A percentile compares a stretch with the other conserved stretches of the same genome.
phyloP scores from a whole-genome alignment of 1,140 invertebrate species.

The Caligus rogercresseyi region DNA sequence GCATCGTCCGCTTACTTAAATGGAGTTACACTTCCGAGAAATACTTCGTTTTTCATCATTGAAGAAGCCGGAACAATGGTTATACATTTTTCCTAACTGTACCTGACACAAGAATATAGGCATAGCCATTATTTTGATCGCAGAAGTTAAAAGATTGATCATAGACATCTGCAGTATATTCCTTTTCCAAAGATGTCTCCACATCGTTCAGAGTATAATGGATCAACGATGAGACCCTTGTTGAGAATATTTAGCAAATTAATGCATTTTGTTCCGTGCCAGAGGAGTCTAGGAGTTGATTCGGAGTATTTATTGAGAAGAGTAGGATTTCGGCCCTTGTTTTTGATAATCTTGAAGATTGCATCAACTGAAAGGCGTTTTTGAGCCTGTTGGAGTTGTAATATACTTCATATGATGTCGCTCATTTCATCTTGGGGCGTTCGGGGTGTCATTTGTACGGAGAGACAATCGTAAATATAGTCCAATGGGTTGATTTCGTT shows the following conservation, averaged over 20 bases:
- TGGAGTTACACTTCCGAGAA: neutral
- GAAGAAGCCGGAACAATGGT: neutral
- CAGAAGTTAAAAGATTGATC: neutral
- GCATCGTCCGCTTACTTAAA: neutral
- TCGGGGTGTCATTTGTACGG: constrained; percentile 28
- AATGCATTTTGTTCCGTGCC: constrained; percentile 31
- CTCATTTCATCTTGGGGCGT: constrained; percentile 27
- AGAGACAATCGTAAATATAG: constrained; percentile 31
- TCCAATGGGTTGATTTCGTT: constrained; percentile 31
- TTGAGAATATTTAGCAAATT: constrained; percentile 32
- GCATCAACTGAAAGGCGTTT: constrained; percentile 26
- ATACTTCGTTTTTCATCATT: neutral
- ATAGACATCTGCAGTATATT: constrained; percentile 16
- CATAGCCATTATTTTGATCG: neutral
- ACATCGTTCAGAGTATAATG: constrained; percentile 28
- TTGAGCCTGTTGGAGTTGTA: constrained; percentile 27
- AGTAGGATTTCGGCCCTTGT: constrained; percentile 19
- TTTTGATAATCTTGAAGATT: constrained; percentile 28
- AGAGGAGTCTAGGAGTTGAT: constrained; percentile 28
- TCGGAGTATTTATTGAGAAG: neutral
- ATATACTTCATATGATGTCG: constrained; percentile 33
- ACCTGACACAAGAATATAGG: neutral
- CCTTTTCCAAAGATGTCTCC: constrained; percentile 29
- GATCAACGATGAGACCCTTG: constrained; percentile 29
- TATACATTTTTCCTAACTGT: neutral